Percentiles rank a stretch among this genome's conserved stretches.
phyloP scores from a whole-genome alignment of 2,888 invertebrate genomes.

The Epirrhoe tristata region DNA sequence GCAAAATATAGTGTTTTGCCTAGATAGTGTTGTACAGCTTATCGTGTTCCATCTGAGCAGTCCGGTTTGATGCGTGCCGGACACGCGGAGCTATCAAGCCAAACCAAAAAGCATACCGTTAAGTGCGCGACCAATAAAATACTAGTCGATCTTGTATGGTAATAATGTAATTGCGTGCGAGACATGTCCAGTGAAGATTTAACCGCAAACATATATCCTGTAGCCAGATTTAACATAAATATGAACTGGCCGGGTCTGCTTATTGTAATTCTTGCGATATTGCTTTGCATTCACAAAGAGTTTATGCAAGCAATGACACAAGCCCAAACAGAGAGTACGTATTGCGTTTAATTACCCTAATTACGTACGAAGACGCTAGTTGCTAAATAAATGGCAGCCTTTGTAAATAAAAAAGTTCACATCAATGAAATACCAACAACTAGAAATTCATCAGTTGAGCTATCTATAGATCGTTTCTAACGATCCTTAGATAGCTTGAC shows the following conservation, averaged over 20 bases:
- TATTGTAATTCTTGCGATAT: conserved; percentile 1
- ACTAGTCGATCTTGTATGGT: conserved; percentile 66
- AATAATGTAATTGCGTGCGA: conserved; percentile 75
- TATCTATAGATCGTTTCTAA: no score
- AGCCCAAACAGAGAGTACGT: background rate
- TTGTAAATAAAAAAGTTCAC: conserved; percentile 7
- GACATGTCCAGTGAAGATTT: conserved; percentile 62
- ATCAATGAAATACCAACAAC: background rate
- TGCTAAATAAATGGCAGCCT: conserved; percentile 6
- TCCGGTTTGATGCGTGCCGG: conserved; percentile 57
- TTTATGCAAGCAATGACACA: background rate
- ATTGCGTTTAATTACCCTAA: background rate
- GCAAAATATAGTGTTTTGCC: conserved; percentile 48
- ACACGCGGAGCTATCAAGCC: conserved; percentile 38
- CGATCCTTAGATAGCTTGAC: no score
- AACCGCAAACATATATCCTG: conserved; percentile 40
- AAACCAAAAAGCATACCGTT: conserved; percentile 64
- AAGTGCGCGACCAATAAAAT: conserved; percentile 69
- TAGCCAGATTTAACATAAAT: conserved; percentile 7
- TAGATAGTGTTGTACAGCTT: conserved; percentile 54
- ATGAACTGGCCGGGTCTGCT: background rate
- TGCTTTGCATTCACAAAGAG: conserved; percentile 1
- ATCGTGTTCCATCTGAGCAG: conserved; percentile 50
- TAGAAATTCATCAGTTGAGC: background rate
- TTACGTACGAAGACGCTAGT: conserved; percentile 8